A percentile compares a stretch with the other conserved stretches of the same genome.
Evolutionary conservation across 92 coral and sea anemone genomes (phyloP).

Genomic region (Phenganax subtilis): DNA sequence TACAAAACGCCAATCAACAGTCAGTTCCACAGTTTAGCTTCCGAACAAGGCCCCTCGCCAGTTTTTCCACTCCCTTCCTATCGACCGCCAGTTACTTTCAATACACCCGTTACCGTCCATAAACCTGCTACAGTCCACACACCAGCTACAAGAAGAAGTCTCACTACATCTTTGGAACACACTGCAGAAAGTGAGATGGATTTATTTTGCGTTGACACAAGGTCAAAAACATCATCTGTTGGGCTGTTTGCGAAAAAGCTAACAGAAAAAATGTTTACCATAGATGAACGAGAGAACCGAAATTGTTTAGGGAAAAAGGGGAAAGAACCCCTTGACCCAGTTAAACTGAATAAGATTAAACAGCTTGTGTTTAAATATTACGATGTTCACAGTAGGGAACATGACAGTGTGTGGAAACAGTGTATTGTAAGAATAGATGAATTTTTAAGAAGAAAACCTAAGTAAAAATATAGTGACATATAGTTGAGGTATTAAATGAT

Average conservation of each 20-base stretch:
- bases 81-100: no score
- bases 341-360: slow-evolving; percentile 56
- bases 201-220: not conserved
- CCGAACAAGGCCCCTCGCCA: no score
- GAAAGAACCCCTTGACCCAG: slow-evolving; percentile 59
- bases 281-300: slow-evolving; percentile 58
- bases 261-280: slow-evolving; percentile 54
- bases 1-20: no score
- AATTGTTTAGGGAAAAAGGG: slow-evolving; percentile 75
- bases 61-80: no score
- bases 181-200: not conserved
- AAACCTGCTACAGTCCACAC: no score
- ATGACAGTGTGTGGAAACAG: slow-evolving; percentile 60
- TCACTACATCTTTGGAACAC: not conserved
- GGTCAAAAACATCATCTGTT: not conserved
- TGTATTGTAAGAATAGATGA: slow-evolving; percentile 67
- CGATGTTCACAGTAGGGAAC: slow-evolving; percentile 47
- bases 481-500: no score
- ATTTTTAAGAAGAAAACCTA: slow-evolving; percentile 67
- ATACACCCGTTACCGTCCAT: no score
- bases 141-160: not conserved
- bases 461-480: slow-evolving; percentile 22
- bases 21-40: no score
- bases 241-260: slow-evolving; percentile 58
- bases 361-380: slow-evolving; percentile 65